Base-by-base conservation (phyloP, 2,113 vertebrate genomes). In the Larimichthys polyactis region DNA sequence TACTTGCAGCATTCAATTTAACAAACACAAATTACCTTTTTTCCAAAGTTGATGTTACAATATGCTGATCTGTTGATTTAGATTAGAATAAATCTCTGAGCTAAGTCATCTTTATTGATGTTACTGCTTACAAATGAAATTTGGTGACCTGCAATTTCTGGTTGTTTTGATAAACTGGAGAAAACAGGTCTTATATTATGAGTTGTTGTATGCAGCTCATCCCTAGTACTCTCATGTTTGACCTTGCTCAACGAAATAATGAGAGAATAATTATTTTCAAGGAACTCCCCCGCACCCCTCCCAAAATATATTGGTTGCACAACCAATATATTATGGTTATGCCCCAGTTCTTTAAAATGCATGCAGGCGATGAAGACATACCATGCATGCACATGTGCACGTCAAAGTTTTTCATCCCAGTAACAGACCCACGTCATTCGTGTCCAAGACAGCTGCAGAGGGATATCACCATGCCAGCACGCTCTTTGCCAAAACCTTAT, bases 391-490 rank as follows among this genome's bases (percentile, higher is more conserved):
- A 36, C 48, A 59, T 76, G 55, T 72, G 62, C 58, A 60, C 11
- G 49, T 78, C 49, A 58, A 72, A 36, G 51, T 20, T 71, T 75
- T 91, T 84, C 82, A 86, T 75, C 85, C 83, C 70, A 76, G 65
- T 68, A 82, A 82, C 83, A 92, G 75, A 55, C 71, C 79, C 66
- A 58, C 73, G 40, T 88, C 83, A 84, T 81, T 78, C 9, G 0
- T 51, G 58, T 86, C 79, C 79, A 82, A 83, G 83, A 91, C 93
- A 94, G 92, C 92, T 94, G 92, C 92, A 86, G 79, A 87, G 44
- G 17, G 79, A 57, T 73, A 84, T 86, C 78, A 51, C 69, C 22
- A 75, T 81, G 75, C 83, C 82, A 88, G 83, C 1, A 2, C 19
- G 0, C 58, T 74, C 72, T 82, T 72, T 78, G 81, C 87, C 91